A percentile compares a stretch with the other conserved stretches of the same genome.
Conservation (phyloP, 2,888 invertebrate genomes). For the Ochropleura leucogaster region DNA sequence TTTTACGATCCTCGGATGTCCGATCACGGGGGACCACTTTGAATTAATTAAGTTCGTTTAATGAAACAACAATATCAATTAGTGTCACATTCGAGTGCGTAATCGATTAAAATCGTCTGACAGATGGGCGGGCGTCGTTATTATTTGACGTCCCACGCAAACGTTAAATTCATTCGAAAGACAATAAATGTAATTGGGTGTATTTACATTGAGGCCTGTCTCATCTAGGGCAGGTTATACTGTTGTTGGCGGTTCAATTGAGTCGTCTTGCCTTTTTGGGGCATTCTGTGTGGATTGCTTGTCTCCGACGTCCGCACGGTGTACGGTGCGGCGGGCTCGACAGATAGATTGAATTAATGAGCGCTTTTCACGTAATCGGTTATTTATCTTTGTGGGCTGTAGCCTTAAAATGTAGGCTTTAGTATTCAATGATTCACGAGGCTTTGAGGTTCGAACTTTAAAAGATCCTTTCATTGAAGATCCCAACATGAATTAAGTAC, state of each 20-base stretch:
- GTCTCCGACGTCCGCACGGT: constrained; percentile 23
- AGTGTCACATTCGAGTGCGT: constrained; percentile 78
- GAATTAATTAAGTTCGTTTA: constrained; percentile 82
- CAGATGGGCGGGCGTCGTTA: constrained; percentile 67
- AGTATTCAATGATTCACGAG: constrained; percentile 21
- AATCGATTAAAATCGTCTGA: constrained; percentile 79
- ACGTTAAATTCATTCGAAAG: constrained; percentile 71
- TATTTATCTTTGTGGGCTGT: constrained; percentile 47
- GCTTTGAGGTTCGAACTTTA: neutral
- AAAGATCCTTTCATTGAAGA: constrained; percentile 1
- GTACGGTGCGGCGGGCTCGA: constrained; percentile 34
- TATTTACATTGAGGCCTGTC: constrained; percentile 67
- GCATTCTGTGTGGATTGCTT: constrained; percentile 35
- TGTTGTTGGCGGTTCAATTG: constrained; percentile 52
- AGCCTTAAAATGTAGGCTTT: constrained; percentile 18
- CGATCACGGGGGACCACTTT: constrained; percentile 71
- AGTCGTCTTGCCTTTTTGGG: constrained; percentile 61
- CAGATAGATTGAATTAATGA: constrained; percentile 59
- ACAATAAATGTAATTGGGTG: constrained; percentile 70
- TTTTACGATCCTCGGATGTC: constrained; percentile 75
- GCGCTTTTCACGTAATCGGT: constrained; percentile 49
- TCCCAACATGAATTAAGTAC: neutral
- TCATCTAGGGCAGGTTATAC: constrained; percentile 48
- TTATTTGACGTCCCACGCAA: constrained; percentile 77
- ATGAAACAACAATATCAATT: constrained; percentile 81